These are phyloP conservation scores for Notodonta ziczac DNA, from an alignment of 2,888 invertebrate genomes.

Conservation along the genomic window DNA sequence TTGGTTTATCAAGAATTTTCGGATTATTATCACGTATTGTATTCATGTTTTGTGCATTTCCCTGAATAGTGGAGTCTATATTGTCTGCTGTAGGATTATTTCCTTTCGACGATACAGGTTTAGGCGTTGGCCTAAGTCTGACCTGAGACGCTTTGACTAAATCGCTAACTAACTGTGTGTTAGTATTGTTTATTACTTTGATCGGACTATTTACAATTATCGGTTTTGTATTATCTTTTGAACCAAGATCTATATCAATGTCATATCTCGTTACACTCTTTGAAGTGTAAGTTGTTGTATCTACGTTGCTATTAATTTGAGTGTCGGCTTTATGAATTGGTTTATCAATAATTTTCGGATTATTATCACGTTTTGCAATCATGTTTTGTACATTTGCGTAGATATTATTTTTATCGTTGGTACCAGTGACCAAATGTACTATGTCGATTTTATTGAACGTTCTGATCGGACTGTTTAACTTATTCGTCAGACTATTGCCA, in stretches of 20 bases:
- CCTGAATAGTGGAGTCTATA: slow-evolving; percentile 83
- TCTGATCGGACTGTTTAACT: not conserved
- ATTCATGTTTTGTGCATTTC: not conserved
- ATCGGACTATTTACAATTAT: slow-evolving; percentile 39
- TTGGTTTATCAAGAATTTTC: not conserved
- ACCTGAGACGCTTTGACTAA: slow-evolving; percentile 20
- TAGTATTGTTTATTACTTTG: slow-evolving; percentile 67
- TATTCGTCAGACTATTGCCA: not conserved
- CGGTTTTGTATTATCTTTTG: not conserved
- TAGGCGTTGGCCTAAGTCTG: slow-evolving; percentile 23
- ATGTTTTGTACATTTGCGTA: not conserved
- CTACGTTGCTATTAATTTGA: too few species aligned
- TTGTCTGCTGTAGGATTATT: slow-evolving; percentile 77
- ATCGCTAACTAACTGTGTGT: slow-evolving; percentile 55
- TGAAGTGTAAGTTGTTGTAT: too few species aligned
- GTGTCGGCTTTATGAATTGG: not conserved
- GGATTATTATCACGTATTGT: not conserved
- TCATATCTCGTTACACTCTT: too few species aligned
- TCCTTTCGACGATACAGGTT: slow-evolving; percentile 25
- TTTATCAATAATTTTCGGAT: not conserved
- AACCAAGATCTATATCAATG: not conserved
- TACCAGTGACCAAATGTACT: not conserved
- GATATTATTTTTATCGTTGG: not conserved
- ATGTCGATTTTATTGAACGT: not conserved
- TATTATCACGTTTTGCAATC: not conserved